A percentile compares a stretch with the other conserved stretches of the same genome.
These are phyloP conservation scores for Cataglyphis albicans DNA, from an alignment of 2,888 invertebrate genomes.

Conservation along the genomic window DNA sequence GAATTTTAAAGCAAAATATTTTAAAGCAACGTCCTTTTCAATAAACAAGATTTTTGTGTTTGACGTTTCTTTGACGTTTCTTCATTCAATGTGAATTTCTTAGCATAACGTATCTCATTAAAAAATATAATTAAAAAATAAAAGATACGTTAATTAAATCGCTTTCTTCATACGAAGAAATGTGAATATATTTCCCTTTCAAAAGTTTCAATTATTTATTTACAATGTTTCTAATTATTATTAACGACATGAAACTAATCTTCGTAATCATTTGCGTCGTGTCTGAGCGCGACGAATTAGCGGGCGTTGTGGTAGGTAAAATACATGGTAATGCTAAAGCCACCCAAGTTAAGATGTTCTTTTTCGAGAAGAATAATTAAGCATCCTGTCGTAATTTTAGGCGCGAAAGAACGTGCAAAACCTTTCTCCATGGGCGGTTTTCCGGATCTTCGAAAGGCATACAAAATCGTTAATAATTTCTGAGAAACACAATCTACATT, in stretches of 20 bases:
- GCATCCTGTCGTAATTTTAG: constrained; percentile 71
- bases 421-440: constrained; percentile 65
- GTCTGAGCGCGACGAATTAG: constrained; percentile 56
- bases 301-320: constrained; percentile 72
- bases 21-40: neutral
- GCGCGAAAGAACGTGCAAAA: constrained; percentile 63
- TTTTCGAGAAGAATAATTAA: constrained; percentile 70
- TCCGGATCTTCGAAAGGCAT: constrained; percentile 60
- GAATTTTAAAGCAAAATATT: neutral
- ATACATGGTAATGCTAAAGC: constrained; percentile 52
- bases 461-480: constrained; percentile 72
- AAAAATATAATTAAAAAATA: neutral
- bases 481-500: constrained; percentile 8
- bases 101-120: neutral
- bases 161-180: neutral
- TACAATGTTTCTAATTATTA: constrained; percentile 16
- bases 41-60: neutral
- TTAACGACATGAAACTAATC: constrained; percentile 24
- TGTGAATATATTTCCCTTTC: neutral
- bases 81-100: neutral
- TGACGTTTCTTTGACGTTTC: neutral
- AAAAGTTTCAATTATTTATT: neutral
- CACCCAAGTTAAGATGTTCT: constrained; percentile 46
- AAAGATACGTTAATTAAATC: neutral
- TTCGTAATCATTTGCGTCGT: constrained; percentile 36